Evolutionary conservation across 1,140 invertebrate species (phyloP).

Genomic region (Brachionus angularis): DNA sequence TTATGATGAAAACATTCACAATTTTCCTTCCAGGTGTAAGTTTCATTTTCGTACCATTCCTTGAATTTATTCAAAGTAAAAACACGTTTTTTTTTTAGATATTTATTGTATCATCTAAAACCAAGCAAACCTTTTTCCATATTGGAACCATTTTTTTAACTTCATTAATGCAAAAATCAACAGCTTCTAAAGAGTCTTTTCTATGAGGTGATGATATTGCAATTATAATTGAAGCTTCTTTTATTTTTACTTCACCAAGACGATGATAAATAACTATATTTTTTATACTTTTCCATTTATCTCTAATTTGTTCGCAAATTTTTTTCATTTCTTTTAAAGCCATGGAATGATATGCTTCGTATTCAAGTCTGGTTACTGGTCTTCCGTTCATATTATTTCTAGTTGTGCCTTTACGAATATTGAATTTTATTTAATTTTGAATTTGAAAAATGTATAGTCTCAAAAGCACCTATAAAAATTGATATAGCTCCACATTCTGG

Average conservation of each 20-base stretch:
- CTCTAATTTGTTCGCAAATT: slow-evolving; percentile 65
- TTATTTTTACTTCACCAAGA: slow-evolving; percentile 74
- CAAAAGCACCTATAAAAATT: slow-evolving; percentile 68
- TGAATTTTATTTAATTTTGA: neutral
- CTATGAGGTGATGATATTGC: slow-evolving; percentile 82
- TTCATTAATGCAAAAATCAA: slow-evolving; percentile 75
- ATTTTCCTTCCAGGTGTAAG: slow-evolving; percentile 40
- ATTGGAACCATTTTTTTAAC: slow-evolving; percentile 83
- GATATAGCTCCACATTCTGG: slow-evolving; percentile 79
- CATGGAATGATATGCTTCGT: slow-evolving; percentile 90
- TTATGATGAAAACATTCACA: slow-evolving; percentile 31
- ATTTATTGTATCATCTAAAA: neutral
- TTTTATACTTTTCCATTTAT: slow-evolving; percentile 51
- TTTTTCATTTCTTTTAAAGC: slow-evolving; percentile 75
- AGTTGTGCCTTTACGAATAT: slow-evolving; percentile 66
- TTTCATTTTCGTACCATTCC: slow-evolving; percentile 37
- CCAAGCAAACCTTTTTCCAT: slow-evolving; percentile 75
- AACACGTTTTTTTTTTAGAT: neutral
- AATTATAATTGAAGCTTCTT: slow-evolving; percentile 82
- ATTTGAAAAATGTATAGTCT: too few species aligned
- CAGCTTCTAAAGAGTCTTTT: slow-evolving; percentile 72
- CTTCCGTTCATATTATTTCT: slow-evolving; percentile 81
- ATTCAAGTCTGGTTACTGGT: slow-evolving; percentile 75
- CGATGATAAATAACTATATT: slow-evolving; percentile 55
- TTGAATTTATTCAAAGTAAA: neutral